Base-by-base conservation (phyloP, 1,140 invertebrate genomes). In the Brachionus asplanchnoidis region DNA sequence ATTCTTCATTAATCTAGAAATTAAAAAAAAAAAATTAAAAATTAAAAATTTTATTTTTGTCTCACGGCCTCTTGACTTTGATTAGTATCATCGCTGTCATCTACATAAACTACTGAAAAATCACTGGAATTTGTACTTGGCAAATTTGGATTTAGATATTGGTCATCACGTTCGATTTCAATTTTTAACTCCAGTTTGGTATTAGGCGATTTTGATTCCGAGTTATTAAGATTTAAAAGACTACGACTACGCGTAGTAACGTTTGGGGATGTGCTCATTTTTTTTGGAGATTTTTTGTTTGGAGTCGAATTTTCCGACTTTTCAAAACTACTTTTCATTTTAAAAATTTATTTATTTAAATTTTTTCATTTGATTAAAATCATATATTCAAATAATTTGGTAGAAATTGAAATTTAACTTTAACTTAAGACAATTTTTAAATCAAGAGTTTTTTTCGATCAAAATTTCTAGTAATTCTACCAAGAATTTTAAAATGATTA, bases 61-160 rank as follows among this genome's bases (percentile, higher is more conserved):
- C 9, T 73, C 44, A 73, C 68, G 7, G 32, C n/a, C 8, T 50
- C 23, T 26, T 77, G 36, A 46, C 73, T 77, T 5, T 26, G 12
- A 8, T 50, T 77, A 11, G 73, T 77, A 23, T 23, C 44, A 77
- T 77, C 73, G 11, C 73, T 77, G 14, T 77, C 73, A 26, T 77
- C 73, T 20, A 77, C 73, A 77, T 77, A 77, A 1, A 77, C 73
- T 6, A 77, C 73, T 1, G 73, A 77, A 53, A 77, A 50, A 50
- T 77, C 73, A 28, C 73, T 77, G 23, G 73, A 50, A 77, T 77
- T 77, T 23, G 20, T 20, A 77, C 73, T 77, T 14, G 44, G 73
- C 26, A 77, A 36, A 77, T 77, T 77, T 53, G 20, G 6, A 77
- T 77, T 28, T 1, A 46, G 3, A 12, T 77, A 9, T 14, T 77